phyloP scores from a whole-genome alignment of 2,113 vertebrate genomes.

The Antechinus flavipes region DNA sequence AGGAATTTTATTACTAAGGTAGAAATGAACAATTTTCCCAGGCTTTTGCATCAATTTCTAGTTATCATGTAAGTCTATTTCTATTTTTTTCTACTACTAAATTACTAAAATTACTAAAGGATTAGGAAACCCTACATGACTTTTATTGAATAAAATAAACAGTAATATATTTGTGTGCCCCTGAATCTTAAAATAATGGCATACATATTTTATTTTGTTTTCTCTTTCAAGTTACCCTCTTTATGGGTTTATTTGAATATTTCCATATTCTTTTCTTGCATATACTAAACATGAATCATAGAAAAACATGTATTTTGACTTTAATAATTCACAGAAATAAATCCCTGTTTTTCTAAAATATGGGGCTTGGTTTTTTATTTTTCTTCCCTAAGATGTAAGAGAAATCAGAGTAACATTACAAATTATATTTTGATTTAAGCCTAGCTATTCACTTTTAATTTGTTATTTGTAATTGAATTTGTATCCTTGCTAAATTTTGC shows the following conservation, averaged over 20 bases:
- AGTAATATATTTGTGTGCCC: background rate
- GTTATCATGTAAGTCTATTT: background rate
- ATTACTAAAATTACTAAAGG: background rate
- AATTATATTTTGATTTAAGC: background rate
- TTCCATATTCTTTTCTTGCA: background rate
- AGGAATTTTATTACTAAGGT: background rate
- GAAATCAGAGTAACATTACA: background rate
- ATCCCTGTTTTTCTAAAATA: background rate
- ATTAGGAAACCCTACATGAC: background rate
- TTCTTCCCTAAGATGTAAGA: background rate
- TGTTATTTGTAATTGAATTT: conserved; percentile 12
- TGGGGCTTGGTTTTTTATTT: background rate
- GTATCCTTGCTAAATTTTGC: conserved; percentile 26
- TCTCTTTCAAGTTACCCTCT: background rate
- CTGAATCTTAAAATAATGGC: background rate
- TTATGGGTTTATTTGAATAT: background rate
- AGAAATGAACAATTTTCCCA: background rate
- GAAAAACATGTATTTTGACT: background rate
- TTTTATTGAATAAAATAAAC: background rate
- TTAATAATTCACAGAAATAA: background rate
- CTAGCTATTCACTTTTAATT: background rate
- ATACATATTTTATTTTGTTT: background rate
- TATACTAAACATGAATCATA: background rate
- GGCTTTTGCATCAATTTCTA: background rate
- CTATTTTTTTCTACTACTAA: background rate